Base-by-base conservation (phyloP, 1,140 invertebrate species). In the Tetramorium alpestre region DNA sequence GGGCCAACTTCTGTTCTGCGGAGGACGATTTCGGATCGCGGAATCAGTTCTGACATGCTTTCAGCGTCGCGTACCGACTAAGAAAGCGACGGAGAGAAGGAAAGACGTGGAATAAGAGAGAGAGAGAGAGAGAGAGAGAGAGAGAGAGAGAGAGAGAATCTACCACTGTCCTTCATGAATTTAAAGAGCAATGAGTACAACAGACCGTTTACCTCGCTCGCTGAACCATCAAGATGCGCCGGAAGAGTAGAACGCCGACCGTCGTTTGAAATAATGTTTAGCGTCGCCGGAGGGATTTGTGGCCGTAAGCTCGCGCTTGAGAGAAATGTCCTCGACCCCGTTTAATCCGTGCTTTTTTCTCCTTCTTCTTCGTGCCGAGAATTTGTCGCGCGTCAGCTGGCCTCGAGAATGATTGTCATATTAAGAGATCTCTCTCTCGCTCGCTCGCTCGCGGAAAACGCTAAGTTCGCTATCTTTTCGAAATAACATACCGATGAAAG, bases 361-460 rank as follows among this genome's bases (percentile, higher is more conserved):
- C 33, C 38, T 82, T 47, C 38, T 84, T 73, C 54, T 73, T 60
- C 28, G 28, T 54, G 47, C 28, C 69, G 80, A 33, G 80, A 73
- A 84, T 75, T 84, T 84, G 80, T 84, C 80, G 56, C 54, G 80
- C 80, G 80, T 84, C 80, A 84, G 80, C 80, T 84, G 80, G 41
- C 67, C 80, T n/a, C 69, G 41, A 62, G 80, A 84, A 84, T 56
- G 80, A 84, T 84, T 84, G 80, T 84, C 80, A 84, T 84, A 84
- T 84, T 75, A 84, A 75, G 69, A 69, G 70, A 41, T 62, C 41
- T 72, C 69, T 38, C 44, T 75, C 51, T 72, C 69, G 25, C 28
- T 75, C 51, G 47, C 69, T 38, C 44, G 56, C 44, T 73, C 28
- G 73, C n/a, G 56, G 62, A 77, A 90, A 84, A 56, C 41, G 69